A percentile compares a stretch with the other conserved stretches of the same genome.
Conservation (phyloP, 2,113 vertebrate species). For the Poeciliopsis turrubarensis region DNA sequence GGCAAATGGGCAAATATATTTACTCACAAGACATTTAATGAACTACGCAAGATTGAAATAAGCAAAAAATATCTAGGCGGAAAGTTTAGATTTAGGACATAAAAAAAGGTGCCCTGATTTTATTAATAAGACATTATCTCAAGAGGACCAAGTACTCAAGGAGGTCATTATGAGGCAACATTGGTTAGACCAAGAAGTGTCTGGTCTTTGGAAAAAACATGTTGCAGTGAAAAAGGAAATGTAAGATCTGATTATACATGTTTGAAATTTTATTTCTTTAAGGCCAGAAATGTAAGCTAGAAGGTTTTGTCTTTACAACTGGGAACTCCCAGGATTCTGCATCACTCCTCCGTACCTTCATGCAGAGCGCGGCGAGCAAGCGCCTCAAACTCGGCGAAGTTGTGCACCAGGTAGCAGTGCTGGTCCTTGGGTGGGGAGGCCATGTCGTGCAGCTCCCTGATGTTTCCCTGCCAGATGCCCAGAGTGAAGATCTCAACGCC, state of each 20-base stretch:
- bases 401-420: conserved; percentile 95
- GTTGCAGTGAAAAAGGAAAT: not conserved
- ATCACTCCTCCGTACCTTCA: conserved; percentile 83
- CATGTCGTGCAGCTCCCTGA: conserved; percentile 96
- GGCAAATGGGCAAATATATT: too few species aligned
- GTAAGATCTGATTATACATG: not conserved
- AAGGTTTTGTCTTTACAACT: not conserved
- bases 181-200: not conserved
- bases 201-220: not conserved
- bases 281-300: not conserved
- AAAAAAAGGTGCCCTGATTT: not conserved
- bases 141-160: not conserved
- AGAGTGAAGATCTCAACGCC: conserved; percentile 98
- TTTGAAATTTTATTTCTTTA: not conserved
- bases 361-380: conserved; percentile 93
- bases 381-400: conserved; percentile 96
- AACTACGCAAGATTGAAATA: too few species aligned
- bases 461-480: conserved; percentile 98
- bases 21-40: too few species aligned
- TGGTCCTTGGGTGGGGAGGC: conserved; percentile 94
- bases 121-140: not conserved
- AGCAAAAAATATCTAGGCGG: too few species aligned
- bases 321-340: not conserved
- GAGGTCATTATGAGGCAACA: not conserved
- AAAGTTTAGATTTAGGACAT: not conserved